Evolutionary conservation across 2,797 vertebrate species (phyloP), one percentile per base, ranked within the genome.

Genomic region (Meda fulgida): DNA sequence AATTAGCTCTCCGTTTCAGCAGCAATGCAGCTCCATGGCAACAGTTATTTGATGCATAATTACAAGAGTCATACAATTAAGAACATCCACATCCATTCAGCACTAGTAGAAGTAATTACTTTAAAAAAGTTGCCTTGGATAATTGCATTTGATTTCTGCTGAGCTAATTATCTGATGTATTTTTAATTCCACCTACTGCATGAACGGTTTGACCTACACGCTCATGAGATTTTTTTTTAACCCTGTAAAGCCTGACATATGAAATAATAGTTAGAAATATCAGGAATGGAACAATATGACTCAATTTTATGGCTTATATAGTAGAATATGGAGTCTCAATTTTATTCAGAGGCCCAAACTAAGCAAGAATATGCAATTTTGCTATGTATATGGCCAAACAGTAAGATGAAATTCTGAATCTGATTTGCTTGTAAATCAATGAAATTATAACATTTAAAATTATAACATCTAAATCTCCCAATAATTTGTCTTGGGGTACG

Each of bases 101-200:
- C 23, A 40, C 2, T 1, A 40, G 67, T 34, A 75, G 78, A 87
- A 89, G 89, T 85, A 91, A 91, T 90, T 87, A 91, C 70, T n/a
- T 13, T 11, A 65, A 73, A 75, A 90, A 81, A 86, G 46, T 38
- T 72, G 63, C 76, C 81, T 84, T 38, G 83, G 84, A 88, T 87
- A 86, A 79, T 88, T 81, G 81, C 55, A 40, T 86, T 69, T 81
- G 79, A 88, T 72, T 73, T 86, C 76, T 75, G 7, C 70, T 46
- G 31, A 8, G 82, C 80, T 89, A 89, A 93, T 92, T 90, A 89
- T 81, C 55, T 31, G 77, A 89, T 86, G 85, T 90, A 80, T 90
- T 89, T 85, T 88, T 84, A 86, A 85, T 87, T 80, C 86, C 29
- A 9, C 89, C 90, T 84, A 91, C 91, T 86, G 43, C 63, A 71